A percentile compares a stretch with the other conserved stretches of the same genome.
Conservation (phyloP, 2,888 invertebrate species). For the Dasysyrphus tricinctus region DNA sequence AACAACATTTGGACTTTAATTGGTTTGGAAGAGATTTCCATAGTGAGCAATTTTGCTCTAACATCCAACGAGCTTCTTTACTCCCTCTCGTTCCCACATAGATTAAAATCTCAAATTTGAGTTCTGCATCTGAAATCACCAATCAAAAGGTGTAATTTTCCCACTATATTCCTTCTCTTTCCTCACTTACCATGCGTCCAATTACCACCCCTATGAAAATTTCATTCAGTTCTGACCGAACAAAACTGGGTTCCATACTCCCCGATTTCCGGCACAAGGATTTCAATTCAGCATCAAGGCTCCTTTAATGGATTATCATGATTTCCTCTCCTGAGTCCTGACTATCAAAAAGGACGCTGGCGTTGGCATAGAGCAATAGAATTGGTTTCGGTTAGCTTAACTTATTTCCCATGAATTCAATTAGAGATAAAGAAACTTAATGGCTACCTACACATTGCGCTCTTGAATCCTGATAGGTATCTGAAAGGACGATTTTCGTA, state of each 20-base stretch:
- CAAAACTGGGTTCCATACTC: slow-evolving; percentile 45
- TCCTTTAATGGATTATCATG: slow-evolving; percentile 59
- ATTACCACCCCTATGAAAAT: not conserved
- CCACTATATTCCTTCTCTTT: slow-evolving; percentile 19
- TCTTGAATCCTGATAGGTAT: not conserved
- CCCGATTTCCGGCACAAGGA: slow-evolving; percentile 33
- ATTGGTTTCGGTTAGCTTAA: slow-evolving; percentile 41
- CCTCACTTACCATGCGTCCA: not conserved
- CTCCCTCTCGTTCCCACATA: not conserved
- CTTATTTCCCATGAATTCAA: slow-evolving; percentile 68
- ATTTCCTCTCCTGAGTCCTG: not conserved
- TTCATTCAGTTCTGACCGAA: slow-evolving; percentile 27
- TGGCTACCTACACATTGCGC: slow-evolving; percentile 14
- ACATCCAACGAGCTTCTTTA: not conserved
- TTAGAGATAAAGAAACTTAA: slow-evolving; percentile 71
- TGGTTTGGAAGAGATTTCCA: slow-evolving; percentile 59
- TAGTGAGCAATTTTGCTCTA: slow-evolving; percentile 41
- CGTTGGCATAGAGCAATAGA: not conserved
- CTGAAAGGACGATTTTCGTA: not conserved
- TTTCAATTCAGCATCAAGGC: slow-evolving; percentile 15
- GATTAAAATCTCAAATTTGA: slow-evolving; percentile 19
- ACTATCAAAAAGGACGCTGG: slow-evolving; percentile 5
- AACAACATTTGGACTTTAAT: slow-evolving; percentile 62
- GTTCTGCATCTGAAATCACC: slow-evolving; percentile 60
- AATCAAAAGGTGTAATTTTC: slow-evolving; percentile 63